Conservation (phyloP, 2,797 vertebrate genomes). For the Lycodopsis pacificus region DNA sequence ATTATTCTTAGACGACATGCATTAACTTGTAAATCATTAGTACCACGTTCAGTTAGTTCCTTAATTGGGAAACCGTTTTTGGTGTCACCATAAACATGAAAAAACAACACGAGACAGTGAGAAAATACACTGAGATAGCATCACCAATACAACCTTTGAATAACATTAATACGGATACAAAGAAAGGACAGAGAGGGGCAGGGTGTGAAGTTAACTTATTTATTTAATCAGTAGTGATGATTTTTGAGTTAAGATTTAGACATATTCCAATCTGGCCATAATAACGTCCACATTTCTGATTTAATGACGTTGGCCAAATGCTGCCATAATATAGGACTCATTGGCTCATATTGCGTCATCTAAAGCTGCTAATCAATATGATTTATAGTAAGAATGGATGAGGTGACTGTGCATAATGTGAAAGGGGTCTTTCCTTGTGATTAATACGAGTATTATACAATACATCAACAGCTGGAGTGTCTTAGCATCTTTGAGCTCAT, state of each 20-base stretch:
- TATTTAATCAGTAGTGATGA: not conserved
- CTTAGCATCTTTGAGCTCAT: not conserved
- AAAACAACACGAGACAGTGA: not conserved
- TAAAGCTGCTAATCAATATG: slow-evolving; percentile 1
- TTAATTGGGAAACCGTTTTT: not conserved
- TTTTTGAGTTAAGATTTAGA: not conserved
- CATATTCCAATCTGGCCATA: not conserved
- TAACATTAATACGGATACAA: not conserved
- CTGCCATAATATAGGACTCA: not conserved
- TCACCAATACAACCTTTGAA: not conserved
- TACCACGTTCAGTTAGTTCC: not conserved
- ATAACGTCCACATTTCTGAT: not conserved
- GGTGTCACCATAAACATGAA: not conserved
- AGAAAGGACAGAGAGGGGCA: not conserved
- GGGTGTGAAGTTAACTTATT: not conserved
- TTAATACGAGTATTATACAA: not conserved
- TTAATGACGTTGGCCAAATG: not conserved
- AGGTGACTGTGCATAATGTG: not conserved
- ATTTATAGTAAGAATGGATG: not conserved
- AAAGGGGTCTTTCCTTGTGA: not conserved
- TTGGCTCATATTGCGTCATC: not conserved
- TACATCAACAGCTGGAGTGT: not conserved
- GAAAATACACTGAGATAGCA: not conserved
- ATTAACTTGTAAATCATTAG: not conserved
- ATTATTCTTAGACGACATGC: not conserved